phyloP scores from a whole-genome alignment of 2,888 invertebrate species.

The Meta bourneti region DNA sequence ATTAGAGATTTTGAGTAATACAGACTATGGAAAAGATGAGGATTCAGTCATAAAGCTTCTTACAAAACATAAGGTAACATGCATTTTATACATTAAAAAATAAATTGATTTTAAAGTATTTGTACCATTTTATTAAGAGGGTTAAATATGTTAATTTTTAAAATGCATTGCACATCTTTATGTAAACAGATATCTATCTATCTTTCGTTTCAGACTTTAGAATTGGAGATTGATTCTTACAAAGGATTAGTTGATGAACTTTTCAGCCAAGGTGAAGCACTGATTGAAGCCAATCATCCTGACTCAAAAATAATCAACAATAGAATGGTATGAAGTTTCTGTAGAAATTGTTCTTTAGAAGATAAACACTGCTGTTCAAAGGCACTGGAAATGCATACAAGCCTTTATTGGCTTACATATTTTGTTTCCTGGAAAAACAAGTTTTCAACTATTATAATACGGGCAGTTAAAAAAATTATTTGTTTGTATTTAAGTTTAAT shows the following conservation, averaged over 20 bases:
- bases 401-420: too few species aligned
- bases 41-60: slow-evolving; percentile 94
- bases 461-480: too few species aligned
- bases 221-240: slow-evolving; percentile 94
- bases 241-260: slow-evolving; percentile 94
- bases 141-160: neutral
- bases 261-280: slow-evolving; percentile 79
- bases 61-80: slow-evolving; percentile 90
- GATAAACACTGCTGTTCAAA: too few species aligned
- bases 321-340: slow-evolving; percentile 69
- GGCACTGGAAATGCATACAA: too few species aligned
- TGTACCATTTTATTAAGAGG: too few species aligned
- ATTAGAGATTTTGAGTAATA: slow-evolving; percentile 88
- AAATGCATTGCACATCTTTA: neutral
- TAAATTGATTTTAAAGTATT: neutral
- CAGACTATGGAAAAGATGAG: slow-evolving; percentile 92
- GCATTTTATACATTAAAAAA: neutral
- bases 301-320: slow-evolving; percentile 70
- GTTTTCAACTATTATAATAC: too few species aligned
- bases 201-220: slow-evolving; percentile 84
- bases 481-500: too few species aligned
- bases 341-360: too few species aligned
- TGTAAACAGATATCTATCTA: neutral
- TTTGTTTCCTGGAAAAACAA: too few species aligned
- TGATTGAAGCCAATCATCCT: slow-evolving; percentile 70